Evolutionary conservation across 1,140 invertebrate species (phyloP), one percentile per base, ranked within the genome.

Genomic region (Phocides pigmalion): DNA sequence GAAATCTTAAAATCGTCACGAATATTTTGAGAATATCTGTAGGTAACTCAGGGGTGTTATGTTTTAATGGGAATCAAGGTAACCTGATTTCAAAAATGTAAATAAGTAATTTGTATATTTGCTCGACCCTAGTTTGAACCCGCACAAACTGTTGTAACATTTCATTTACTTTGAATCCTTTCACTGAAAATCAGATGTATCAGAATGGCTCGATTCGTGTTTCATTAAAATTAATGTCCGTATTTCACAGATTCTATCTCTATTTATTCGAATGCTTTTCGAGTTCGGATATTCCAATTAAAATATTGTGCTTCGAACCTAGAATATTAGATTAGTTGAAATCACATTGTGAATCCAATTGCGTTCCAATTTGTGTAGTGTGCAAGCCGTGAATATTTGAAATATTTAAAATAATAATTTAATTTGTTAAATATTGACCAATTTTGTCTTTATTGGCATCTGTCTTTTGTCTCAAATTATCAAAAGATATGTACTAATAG

Each of bases 271-370:
- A 44, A 44, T 17, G 12, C 22, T 28, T 44, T 56, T 17, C 20
- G 39, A 42, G 20, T 28, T 44, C 6, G 9, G 22, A 44, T 56
- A 15, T 44, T 44, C 53, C 39, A 56, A 58, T 58, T 58, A 44
- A 58, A 58, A 58, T 58, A 50, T 50, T 50, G 47, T 28, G 53
- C 22, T 44, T 28, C 39, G 39, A n/a, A 17, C n/a, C 39, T 19
- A 25, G 39, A 41, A 25, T 42, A 50, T 9, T 20, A 56, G 37
- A 56, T 44, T 44, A 37, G 22, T 15, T 56, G 37, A 56, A 56
- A 56, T 56, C 16, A 25, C 14, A 44, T 25, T 42, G 12, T 22
- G 14, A 42, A 56, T 28, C 19, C 8, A 56, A 56, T 28, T n/a
- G 53, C 19, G 14, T 44, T 16, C 19, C 20, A 42, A 56, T 22